Conservation (phyloP, 2,113 vertebrate genomes). For the Leiothrix lutea region DNA sequence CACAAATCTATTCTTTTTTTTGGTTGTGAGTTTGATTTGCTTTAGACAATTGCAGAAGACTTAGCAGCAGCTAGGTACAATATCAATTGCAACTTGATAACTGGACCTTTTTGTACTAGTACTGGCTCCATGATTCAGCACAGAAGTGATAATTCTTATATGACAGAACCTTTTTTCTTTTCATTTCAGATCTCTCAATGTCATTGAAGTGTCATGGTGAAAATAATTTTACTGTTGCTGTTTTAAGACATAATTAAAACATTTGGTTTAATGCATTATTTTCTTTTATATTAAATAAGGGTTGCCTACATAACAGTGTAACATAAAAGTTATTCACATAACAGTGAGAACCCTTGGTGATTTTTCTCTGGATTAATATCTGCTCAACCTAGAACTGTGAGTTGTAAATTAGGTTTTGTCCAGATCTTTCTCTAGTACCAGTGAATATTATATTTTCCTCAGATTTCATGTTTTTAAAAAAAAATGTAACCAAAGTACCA, state of each 20-base stretch:
- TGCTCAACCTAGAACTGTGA: neutral
- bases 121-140: neutral
- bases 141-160: neutral
- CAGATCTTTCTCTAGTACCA: neutral
- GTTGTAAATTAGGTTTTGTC: slow-evolving; percentile 12
- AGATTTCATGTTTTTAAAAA: slow-evolving; percentile 35
- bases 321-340: neutral
- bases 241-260: neutral
- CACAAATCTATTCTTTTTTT: neutral
- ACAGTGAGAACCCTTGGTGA: neutral
- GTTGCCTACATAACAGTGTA: neutral
- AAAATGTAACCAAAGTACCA: slow-evolving; percentile 18
- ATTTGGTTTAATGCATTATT: neutral
- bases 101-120: neutral
- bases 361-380: neutral
- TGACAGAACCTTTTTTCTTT: neutral
- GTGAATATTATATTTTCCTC: neutral
- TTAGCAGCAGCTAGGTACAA: neutral
- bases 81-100: neutral
- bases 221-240: neutral
- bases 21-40: neutral
- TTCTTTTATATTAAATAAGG: neutral
- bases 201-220: neutral
- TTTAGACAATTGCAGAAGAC: neutral
- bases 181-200: neutral